Conservation (phyloP, 2,888 invertebrate genomes). For the Epicampocera succincta region DNA sequence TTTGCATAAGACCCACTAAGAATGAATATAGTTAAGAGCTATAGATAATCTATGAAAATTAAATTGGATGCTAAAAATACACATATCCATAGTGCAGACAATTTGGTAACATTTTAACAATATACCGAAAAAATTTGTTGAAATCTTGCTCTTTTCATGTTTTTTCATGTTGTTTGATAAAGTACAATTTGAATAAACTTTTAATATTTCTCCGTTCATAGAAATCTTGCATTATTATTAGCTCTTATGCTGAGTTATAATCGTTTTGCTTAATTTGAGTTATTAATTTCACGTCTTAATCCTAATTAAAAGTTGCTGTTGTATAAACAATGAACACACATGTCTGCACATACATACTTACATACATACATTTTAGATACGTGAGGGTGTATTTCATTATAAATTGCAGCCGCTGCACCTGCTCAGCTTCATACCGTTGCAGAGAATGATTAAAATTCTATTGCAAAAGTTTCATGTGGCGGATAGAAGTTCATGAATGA, state of each 20-base stretch:
- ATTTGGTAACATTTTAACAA: too few species aligned
- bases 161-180: too few species aligned
- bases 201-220: too few species aligned
- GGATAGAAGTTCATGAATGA: slow-evolving; percentile 52
- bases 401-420: slow-evolving; percentile 12
- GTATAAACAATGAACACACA: background rate
- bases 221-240: slow-evolving; percentile 24
- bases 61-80: too few species aligned
- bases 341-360: background rate
- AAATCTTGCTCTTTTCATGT: too few species aligned
- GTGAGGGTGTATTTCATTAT: slow-evolving; percentile 1
- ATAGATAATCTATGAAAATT: too few species aligned
- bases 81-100: too few species aligned
- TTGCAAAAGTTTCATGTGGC: slow-evolving; percentile 36
- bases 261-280: slow-evolving; percentile 47
- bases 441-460: slow-evolving; percentile 46
- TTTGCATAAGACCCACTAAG: too few species aligned
- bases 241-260: slow-evolving; percentile 50
- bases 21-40: too few species aligned
- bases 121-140: too few species aligned
- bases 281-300: slow-evolving; percentile 63
- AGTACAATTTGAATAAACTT: too few species aligned
- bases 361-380: background rate
- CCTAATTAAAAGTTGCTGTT: slow-evolving; percentile 62
- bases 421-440: background rate